phyloP scores from a whole-genome alignment of 2,888 invertebrate genomes.

The Drosophila austrosaltans region DNA sequence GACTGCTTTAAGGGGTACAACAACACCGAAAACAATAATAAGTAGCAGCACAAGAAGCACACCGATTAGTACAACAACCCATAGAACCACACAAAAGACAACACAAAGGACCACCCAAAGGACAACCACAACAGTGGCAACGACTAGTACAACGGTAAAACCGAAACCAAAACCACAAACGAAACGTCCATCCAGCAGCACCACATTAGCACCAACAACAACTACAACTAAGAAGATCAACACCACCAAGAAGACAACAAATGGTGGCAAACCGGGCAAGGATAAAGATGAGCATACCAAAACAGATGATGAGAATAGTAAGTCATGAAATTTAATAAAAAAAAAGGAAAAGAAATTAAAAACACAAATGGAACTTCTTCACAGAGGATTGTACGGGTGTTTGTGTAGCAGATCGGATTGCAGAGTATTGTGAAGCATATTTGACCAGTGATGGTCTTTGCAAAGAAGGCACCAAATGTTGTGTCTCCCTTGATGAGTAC shows the following conservation, averaged over 20 bases:
- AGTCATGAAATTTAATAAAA: slow-evolving; percentile 18
- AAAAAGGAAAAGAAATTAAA: too few species aligned
- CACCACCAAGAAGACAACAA: slow-evolving; percentile 73
- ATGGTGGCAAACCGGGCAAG: slow-evolving; percentile 54
- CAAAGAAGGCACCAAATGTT: slow-evolving; percentile 90
- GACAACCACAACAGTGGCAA: slow-evolving; percentile 33
- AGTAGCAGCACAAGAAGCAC: slow-evolving; percentile 27
- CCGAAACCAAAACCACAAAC: slow-evolving; percentile 71
- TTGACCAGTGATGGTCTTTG: slow-evolving; percentile 89
- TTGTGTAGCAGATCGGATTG: slow-evolving; percentile 91
- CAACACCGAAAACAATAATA: slow-evolving; percentile 51
- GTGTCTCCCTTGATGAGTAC: slow-evolving; percentile 90
- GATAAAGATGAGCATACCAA: slow-evolving; percentile 63
- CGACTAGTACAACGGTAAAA: slow-evolving; percentile 66
- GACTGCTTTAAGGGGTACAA: slow-evolving; percentile 57
- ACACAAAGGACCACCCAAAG: background rate
- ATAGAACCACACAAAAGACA: slow-evolving; percentile 45
- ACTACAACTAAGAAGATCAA: slow-evolving; percentile 64
- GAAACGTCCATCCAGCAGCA: slow-evolving; percentile 68
- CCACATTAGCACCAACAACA: slow-evolving; percentile 65
- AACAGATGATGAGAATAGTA: slow-evolving; percentile 71
- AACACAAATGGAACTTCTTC: slow-evolving; percentile 7
- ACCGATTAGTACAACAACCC: slow-evolving; percentile 55
- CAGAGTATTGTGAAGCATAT: slow-evolving; percentile 94
- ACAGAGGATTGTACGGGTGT: slow-evolving; percentile 88